phyloP scores from a whole-genome alignment of 1,140 invertebrate species.

The Drosophila willistoni region DNA sequence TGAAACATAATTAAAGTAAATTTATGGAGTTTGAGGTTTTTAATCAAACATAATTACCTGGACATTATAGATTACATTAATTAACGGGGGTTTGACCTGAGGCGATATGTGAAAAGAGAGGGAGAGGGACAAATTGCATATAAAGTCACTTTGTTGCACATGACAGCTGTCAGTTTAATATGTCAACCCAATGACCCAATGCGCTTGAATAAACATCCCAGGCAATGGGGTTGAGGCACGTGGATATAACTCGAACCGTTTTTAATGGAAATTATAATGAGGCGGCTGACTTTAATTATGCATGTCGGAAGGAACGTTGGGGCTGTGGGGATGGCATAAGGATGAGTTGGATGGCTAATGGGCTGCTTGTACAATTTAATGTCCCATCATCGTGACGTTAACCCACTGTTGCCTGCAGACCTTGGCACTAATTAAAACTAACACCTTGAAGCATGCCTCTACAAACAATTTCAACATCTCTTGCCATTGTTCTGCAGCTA shows the following conservation, averaged over 20 bases:
- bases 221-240: conserved; percentile 8
- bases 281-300: conserved; percentile 72
- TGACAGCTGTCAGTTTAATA: conserved; percentile 68
- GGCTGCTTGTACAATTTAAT: conserved; percentile 68
- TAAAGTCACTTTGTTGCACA: background rate
- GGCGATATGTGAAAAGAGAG: background rate
- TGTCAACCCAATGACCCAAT: conserved; percentile 37
- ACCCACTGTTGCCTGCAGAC: conserved; percentile 41
- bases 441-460: conserved; percentile 39
- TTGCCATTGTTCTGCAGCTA: conserved; percentile 33
- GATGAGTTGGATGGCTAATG: conserved; percentile 19
- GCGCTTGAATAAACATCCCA: conserved; percentile 6
- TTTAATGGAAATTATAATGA: conserved; percentile 82
- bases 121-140: background rate
- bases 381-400: conserved; percentile 69
- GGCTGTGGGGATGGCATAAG: conserved; percentile 16
- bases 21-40: conserved; percentile 53
- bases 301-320: conserved; percentile 28
- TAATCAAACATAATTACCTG: conserved; percentile 77
- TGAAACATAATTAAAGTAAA: conserved; percentile 67
- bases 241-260: conserved; percentile 46
- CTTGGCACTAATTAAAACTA: conserved; percentile 76
- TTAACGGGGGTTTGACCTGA: conserved; percentile 18
- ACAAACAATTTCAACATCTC: conserved; percentile 40
- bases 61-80: conserved; percentile 69